Base-by-base conservation (phyloP, 2,888 invertebrate species). In the Notocelia uddmanniana region DNA sequence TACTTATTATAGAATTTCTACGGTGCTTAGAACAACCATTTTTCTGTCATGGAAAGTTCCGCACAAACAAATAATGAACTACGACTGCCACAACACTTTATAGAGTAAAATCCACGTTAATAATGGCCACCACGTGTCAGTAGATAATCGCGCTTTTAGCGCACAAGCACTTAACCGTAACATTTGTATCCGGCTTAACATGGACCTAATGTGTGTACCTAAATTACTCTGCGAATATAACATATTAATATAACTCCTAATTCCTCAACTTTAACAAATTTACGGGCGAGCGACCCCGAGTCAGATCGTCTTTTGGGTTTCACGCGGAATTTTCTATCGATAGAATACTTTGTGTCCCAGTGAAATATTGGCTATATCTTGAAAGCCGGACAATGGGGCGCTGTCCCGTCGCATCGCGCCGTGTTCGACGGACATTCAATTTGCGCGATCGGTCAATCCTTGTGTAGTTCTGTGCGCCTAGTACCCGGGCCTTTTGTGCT, bases 371-470 rank as follows among this genome's bases (percentile, higher is more conserved):
- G 83, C 81, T 81, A 82, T 84, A 83, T 85, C 83, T 88, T 85
- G 86, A 87, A 90, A 85, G 86, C 81, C 79, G 84, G 81, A 90
- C 91, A 91, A 92, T 88, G 78, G 85, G 78, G 78, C 82, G 84
- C 85, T 84, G 85, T 86, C 73, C 84, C 80, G 69, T 13, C 70
- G 70, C 58, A 41, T 60, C 71, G 66, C 80, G 80, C 80, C 84
- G 83, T 88, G 88, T 88, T 85, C 88, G 83, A 83, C 84, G 86
- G 87, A 87, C 88, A 88, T 91, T 91, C 91, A 92, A 92, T 92
- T 92, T 91, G 89, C 86, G 83, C 88, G 88, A 89, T 87, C 90
- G 87, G 90, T 89, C 90, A 90, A 90, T 90, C 89, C 88, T 88
- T 86, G 79, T 83, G 84, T 84, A 82, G 84, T 81, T 82, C 83